These are phyloP conservation scores for Diabrotica undecimpunctata DNA, from an alignment of 1,140 invertebrate species.

Conservation along the genomic window DNA sequence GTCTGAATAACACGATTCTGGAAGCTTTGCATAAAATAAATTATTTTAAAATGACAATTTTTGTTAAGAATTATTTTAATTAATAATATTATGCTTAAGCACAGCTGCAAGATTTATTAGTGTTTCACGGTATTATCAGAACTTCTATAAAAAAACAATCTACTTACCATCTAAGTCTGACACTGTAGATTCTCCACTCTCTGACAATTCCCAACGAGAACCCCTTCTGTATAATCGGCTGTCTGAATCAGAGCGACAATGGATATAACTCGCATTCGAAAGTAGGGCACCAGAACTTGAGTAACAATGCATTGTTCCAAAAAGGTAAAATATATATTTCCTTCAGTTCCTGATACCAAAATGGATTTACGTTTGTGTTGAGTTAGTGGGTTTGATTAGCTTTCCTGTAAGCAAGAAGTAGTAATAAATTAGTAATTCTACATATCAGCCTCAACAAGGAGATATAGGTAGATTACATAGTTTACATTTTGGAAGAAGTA, in stretches of 20 bases:
- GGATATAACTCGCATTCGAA: conserved; percentile 34
- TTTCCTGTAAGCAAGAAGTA: background rate
- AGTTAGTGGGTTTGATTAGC: background rate
- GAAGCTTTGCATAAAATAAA: no score
- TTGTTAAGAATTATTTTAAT: no score
- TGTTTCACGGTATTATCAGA: no score
- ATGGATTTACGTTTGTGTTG: background rate
- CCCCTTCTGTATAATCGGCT: conserved; percentile 40
- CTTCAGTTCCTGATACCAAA: background rate
- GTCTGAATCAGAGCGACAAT: conserved; percentile 45
- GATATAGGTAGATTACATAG: no score
- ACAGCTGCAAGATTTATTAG: no score
- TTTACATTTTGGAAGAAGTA: no score
- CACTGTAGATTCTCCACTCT: conserved; percentile 45
- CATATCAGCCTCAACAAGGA: no score
- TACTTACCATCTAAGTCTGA: conserved; percentile 42
- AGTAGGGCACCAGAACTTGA: conserved; percentile 23
- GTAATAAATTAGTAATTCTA: background rate
- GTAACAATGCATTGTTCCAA: conserved; percentile 38
- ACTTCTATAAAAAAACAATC: no score
- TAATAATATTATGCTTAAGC: no score
- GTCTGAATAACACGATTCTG: no score
- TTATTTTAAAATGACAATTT: no score
- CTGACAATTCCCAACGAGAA: conserved; percentile 35
- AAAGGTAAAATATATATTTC: conserved; percentile 4